Evolutionary conservation across 2,113 vertebrate genomes (phyloP), one percentile per base, ranked within the genome.

Genomic region (Pipra filicauda): DNA sequence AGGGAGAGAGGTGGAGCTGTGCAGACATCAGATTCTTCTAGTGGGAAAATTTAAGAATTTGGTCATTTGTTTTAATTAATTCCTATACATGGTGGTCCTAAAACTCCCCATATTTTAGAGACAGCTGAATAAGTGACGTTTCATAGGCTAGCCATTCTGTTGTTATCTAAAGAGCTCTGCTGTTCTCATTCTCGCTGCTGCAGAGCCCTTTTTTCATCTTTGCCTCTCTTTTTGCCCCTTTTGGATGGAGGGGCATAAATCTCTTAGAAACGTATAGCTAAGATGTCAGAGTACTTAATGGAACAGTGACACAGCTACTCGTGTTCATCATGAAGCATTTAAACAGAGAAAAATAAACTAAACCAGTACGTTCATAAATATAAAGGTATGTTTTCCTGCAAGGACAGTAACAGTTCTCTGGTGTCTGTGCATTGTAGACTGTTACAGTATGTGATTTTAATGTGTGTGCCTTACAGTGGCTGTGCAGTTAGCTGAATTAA

Each of bases 171-270:
- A 93, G 71, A 86, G 39, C 44, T 88, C n/a, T 58, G 70, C 78
- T 88, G 11, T 83, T 94, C 62, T 85, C 57, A 67, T 88, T 96
- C 87, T 85, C 91, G 83, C 55, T 55, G 26, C 71, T 66, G 44
- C 57, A 43, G 39, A 37, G 77, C n/a, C 35, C 55, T 92, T 96
- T 95, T 86, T 95, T 95, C 41, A 33, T 89, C 78, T 79, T 72
- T 69, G 49, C 46, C 12, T 79, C 37, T 75, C 62, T 82, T 88
- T 77, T 70, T 85, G 54, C 54, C 71, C 74, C 19, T 75, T 95
- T 90, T 55, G 55, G 81, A 24, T 66, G 26, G 59, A 77, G 37
- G 26, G 51, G 23, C 70, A 88, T 97, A 95, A 94, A 94, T 95
- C 87, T 86, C n/a, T 66, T 28, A 30, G 37, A 83, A 90, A 73